Evolutionary conservation across 2,797 vertebrate species (phyloP).

Genomic region (Dallia pectoralis): DNA sequence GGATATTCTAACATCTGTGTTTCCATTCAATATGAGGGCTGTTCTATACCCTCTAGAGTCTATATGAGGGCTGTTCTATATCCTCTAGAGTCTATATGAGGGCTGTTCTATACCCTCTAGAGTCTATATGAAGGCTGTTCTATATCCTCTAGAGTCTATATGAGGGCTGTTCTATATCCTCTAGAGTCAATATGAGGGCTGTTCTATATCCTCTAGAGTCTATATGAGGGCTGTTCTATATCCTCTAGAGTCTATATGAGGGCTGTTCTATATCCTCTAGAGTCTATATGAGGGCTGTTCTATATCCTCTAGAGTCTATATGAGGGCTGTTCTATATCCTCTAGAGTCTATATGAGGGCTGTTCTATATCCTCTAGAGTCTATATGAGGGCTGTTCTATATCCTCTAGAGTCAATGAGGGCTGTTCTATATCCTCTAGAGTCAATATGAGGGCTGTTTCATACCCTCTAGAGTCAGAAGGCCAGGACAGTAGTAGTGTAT

Average conservation of each 20-base stretch:
- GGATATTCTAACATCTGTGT: not conserved
- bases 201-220: constrained; percentile 83
- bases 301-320: constrained; percentile 86
- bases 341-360: too few species aligned
- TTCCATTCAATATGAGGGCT: too few species aligned
- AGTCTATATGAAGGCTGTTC: too few species aligned
- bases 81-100: constrained; percentile 88
- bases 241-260: constrained; percentile 88
- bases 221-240: too few species aligned
- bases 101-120: constrained; percentile 85
- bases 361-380: constrained; percentile 83
- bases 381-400: too few species aligned
- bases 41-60: constrained; percentile 83
- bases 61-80: too few species aligned
- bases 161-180: constrained; percentile 82
- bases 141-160: constrained; percentile 86
- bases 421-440: constrained; percentile 84
- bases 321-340: constrained; percentile 82
- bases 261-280: constrained; percentile 84
- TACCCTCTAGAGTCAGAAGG: constrained; percentile 87
- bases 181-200: too few species aligned
- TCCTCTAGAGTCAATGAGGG: constrained; percentile 90
- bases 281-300: too few species aligned
- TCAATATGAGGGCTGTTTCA: too few species aligned
- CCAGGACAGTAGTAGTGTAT: constrained; percentile 90